phyloP scores from a whole-genome alignment of 2,797 vertebrate species.

The Peromyscus attwateri region DNA sequence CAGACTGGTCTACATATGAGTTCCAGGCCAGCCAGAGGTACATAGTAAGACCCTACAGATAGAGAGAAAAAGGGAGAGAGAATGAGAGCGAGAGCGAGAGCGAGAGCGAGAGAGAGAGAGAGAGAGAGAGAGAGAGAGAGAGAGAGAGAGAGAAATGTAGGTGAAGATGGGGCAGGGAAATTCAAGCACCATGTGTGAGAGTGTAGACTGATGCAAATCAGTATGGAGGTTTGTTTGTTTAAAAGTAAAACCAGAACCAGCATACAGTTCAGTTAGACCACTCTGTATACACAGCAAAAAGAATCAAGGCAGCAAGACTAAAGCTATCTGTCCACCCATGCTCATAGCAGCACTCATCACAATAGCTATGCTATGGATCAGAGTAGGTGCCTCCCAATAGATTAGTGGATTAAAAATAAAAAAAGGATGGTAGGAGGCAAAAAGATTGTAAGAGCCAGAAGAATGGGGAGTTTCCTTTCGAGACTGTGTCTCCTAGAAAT shows the following conservation, averaged over 20 bases:
- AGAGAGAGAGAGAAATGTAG: neutral
- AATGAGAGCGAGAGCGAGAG: neutral
- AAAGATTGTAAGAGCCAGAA: too few species aligned
- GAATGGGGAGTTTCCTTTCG: too few species aligned
- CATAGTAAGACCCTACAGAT: neutral
- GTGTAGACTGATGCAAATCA: neutral
- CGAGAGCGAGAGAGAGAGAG: neutral
- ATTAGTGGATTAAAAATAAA: neutral
- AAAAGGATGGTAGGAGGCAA: too few species aligned
- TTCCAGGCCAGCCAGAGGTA: neutral
- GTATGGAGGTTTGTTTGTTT: neutral
- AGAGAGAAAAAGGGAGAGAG: neutral
- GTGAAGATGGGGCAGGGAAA: neutral
- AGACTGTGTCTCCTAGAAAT: neutral
- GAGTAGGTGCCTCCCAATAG: neutral
- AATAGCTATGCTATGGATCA: neutral
- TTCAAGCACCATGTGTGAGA: neutral
- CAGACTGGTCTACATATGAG: neutral
- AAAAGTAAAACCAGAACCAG: neutral
- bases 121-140: neutral
- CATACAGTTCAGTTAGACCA: neutral
- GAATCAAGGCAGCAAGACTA: neutral
- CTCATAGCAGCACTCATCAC: neutral
- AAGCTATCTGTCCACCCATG: neutral
- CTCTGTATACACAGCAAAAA: neutral